Evolutionary conservation across 2,797 vertebrate genomes (phyloP), one percentile per base, ranked within the genome.

Genomic region (Semotilus atromaculatus): DNA sequence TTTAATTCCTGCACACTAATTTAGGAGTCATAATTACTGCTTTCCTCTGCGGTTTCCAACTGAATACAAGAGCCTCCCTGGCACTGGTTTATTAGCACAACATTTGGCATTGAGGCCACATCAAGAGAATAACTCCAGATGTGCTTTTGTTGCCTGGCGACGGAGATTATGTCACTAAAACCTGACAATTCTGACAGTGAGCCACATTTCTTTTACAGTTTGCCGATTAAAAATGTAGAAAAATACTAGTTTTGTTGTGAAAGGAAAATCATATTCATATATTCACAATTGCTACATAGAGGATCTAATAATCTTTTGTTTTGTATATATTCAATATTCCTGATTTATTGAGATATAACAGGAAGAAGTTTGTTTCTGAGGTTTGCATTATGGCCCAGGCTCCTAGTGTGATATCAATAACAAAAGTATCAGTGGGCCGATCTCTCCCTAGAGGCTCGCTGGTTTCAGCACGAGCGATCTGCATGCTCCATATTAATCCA

Each of bases 1-100:
- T 92, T 83, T 66, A 60, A 80, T 80, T 90, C 86, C 51, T 78
- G 68, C 86, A 85, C 40, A 21, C 71, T 91, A 88, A 89, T 83
- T 88, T 88, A 80, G 80, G 48, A 75, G 76, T 18, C 70, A 78
- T 89, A 89, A 91, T 92, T 88, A 89, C 87, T 74, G 72, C 45
- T 74, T 78, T 79, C 66, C 58, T 72, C 58, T 74, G 48, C 13
- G 21, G 66, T 84, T 67, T 74, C 77, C 29, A 68, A 84, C 71
- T 0, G 53, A 53, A 53, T 21, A 19, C 51, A 7, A 53, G 51
- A 18, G 48, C 18, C 48, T 77, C 84, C 40, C 76, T 14, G 48
- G 19, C 55, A n/a, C 10, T 66, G 71, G 19, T 29, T 43, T 58
- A 85, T 89, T 89, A 74, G 82, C 38, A 16, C 40, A 72, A 60